Conservation (phyloP, 2,888 invertebrate genomes). For the Aplocera efformata region DNA sequence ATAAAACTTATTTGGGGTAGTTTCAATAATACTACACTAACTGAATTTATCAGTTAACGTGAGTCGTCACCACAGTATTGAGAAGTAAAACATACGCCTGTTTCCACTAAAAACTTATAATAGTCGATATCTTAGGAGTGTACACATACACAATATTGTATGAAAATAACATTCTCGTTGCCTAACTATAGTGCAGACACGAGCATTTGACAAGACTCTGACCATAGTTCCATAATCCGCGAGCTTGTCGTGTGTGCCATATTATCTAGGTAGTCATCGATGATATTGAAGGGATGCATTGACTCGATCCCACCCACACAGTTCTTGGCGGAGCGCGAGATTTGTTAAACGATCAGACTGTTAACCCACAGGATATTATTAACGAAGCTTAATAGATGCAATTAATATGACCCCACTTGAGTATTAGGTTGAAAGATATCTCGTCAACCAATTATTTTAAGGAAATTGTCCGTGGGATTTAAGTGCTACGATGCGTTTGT, state of each 20-base stretch:
- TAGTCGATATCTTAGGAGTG: no score
- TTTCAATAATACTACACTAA: no score
- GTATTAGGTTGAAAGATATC: constrained; percentile 23
- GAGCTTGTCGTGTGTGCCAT: not conserved
- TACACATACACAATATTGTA: no score
- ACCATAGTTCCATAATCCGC: no score
- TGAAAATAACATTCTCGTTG: no score
- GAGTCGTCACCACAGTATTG: no score
- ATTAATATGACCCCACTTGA: constrained; percentile 52
- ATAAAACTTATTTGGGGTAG: no score
- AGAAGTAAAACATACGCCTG: no score
- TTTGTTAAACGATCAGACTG: constrained; percentile 33
- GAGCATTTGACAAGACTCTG: no score
- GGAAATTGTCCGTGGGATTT: constrained; percentile 5
- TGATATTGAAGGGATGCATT: constrained; percentile 21
- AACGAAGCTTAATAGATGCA: constrained; percentile 60
- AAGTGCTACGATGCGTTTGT: constrained; percentile 4
- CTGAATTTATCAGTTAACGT: no score
- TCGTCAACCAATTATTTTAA: constrained; percentile 22
- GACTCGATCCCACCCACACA: not conserved
- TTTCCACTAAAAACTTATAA: no score
- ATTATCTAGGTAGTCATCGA: constrained; percentile 2
- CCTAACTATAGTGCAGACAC: no score
- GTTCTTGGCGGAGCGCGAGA: constrained; percentile 5
- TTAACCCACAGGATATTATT: constrained; percentile 48